Evolutionary conservation across 2,888 invertebrate genomes (phyloP).

Genomic region (Hyles lineata): DNA sequence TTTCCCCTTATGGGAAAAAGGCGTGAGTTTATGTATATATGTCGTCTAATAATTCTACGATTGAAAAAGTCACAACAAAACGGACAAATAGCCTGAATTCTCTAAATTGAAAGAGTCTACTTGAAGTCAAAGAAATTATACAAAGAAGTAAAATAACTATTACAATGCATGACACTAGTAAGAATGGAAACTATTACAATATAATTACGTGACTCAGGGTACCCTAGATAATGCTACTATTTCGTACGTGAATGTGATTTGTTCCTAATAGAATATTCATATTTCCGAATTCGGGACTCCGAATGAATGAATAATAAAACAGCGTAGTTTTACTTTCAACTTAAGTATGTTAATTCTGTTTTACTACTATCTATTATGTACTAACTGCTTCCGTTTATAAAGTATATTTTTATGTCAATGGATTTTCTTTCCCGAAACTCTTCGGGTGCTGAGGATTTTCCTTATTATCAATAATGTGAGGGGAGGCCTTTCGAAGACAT

Average conservation of each 20-base stretch:
- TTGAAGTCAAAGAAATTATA: too few relatives aligned
- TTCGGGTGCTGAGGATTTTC: too few relatives aligned
- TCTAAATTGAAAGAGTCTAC: too few relatives aligned
- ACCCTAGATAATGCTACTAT: slow-evolving; percentile 20
- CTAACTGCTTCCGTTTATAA: background rate
- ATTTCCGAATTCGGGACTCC: slow-evolving; percentile 40
- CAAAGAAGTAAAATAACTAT: background rate
- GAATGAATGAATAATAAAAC: slow-evolving; percentile 37
- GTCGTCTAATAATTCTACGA: too few relatives aligned
- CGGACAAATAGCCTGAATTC: too few relatives aligned
- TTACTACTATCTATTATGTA: background rate
- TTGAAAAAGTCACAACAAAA: too few relatives aligned
- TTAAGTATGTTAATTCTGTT: background rate
- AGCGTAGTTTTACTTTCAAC: slow-evolving; percentile 35
- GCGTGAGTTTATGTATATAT: too few relatives aligned
- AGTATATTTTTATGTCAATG: background rate
- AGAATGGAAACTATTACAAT: slow-evolving; percentile 7
- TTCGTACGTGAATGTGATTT: slow-evolving; percentile 26
- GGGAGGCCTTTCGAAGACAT: too few relatives aligned
- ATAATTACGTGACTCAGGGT: background rate
- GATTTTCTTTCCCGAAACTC: background rate
- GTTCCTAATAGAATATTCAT: slow-evolving; percentile 50
- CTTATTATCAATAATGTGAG: too few relatives aligned
- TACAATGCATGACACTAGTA: background rate
- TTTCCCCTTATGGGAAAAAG: too few relatives aligned